Evolutionary conservation across 1,140 invertebrate genomes (phyloP).

Genomic region (Cydia pomonella): DNA sequence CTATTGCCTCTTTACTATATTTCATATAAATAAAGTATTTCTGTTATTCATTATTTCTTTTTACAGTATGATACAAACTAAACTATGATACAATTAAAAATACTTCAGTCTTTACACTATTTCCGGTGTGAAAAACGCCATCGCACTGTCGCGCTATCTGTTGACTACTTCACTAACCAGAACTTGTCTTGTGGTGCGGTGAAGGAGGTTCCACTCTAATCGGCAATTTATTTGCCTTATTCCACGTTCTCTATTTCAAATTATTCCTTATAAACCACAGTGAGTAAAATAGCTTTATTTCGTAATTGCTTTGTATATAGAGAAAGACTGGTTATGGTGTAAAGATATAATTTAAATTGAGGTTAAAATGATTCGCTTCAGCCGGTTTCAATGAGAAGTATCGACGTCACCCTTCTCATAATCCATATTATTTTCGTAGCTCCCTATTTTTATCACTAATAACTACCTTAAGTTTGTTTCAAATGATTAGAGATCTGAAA

Average conservation of each 20-base stretch:
- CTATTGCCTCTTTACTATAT: background rate
- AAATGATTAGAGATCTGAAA: background rate
- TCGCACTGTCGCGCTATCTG: slow-evolving; percentile 54
- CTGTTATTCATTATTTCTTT: background rate
- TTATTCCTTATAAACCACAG: slow-evolving; percentile 62
- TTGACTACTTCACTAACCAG: slow-evolving; percentile 46
- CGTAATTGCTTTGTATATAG: slow-evolving; percentile 30
- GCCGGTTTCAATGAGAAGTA: slow-evolving; percentile 53
- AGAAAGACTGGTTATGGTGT: background rate
- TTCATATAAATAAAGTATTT: background rate
- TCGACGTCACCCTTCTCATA: slow-evolving; percentile 71
- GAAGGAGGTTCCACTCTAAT: slow-evolving; percentile 55
- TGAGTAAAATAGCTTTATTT: slow-evolving; percentile 54
- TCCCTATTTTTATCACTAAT: background rate
- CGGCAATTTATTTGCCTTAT: slow-evolving; percentile 56
- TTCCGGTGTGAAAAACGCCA: slow-evolving; percentile 52
- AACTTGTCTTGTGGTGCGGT: slow-evolving; percentile 75
- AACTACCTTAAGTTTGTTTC: background rate
- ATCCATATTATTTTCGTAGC: slow-evolving; percentile 36
- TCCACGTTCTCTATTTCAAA: slow-evolving; percentile 58
- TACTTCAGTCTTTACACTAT: slow-evolving; percentile 31
- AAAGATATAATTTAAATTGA: slow-evolving; percentile 38
- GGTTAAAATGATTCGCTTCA: slow-evolving; percentile 43
- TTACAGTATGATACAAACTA: background rate
- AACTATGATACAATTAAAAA: background rate